Base-by-base conservation (phyloP, 2,113 vertebrate genomes). In the Equus przewalskii region DNA sequence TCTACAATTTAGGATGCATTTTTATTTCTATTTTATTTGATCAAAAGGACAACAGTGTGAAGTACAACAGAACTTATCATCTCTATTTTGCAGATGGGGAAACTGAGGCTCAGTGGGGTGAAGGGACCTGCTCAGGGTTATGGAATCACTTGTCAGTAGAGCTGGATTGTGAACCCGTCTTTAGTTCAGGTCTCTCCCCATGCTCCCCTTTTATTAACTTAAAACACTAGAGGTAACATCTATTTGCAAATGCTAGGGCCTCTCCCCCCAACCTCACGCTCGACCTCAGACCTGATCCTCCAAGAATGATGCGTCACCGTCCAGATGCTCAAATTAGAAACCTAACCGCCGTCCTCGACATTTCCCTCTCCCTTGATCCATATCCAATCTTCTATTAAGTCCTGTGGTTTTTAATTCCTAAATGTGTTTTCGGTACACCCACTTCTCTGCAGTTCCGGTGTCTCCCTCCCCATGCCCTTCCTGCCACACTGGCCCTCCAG, bases 251-350 rank as follows among this genome's bases (percentile, higher is more conserved):
- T 5, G 15, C 3, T 7, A 0, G 0, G 3, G 56, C 79, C 54
- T 91, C n/a, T 46, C 58, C 58, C 62, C 19, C 44, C 13, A 28
- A 6, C 76, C 36, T 70, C 69, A 10, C 24, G 15, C 21, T 69
- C 46, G 41, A 62, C 67, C 44, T 86, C 30, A 89, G 92, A 73
- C 76, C 9, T 2, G 9, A 3, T 46, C 46, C 69, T 89, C 33
- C 22, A 13, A 62, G 21, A 81, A 80, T 69, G 28, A 33, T 44
- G n/a, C 0, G 0, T 75, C 83, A 81, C 58, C 73, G 33, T 13
- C 19, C 44, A 80, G 69, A 90, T 9, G 58, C 80, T 76, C 73
- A 84, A 56, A 83, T 87, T 67, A 89, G 83, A 84, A 93, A 91
- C 33, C 13, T 12, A 44, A 19, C 41, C 72, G 90, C 51, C 3